Percentiles rank a stretch among this genome's conserved stretches.
These are phyloP conservation scores for Vireo altiloquus DNA, from an alignment of 2,113 vertebrate genomes.

Conservation along the genomic window DNA sequence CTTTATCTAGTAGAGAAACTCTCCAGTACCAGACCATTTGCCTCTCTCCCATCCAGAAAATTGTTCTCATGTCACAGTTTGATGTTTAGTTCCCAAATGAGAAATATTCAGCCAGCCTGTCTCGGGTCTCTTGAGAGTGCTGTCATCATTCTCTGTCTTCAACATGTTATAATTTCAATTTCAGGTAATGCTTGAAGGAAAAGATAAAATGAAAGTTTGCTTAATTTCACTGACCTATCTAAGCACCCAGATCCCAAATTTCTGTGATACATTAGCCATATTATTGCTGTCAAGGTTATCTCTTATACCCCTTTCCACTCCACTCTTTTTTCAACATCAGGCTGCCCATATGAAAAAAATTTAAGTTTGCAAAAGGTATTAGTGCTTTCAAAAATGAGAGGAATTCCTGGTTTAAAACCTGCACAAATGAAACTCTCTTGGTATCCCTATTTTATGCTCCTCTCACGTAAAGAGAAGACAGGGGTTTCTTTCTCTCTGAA, in stretches of 20 bases:
- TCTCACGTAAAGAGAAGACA: background rate
- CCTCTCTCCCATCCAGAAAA: constrained; percentile 16
- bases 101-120: background rate
- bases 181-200: background rate
- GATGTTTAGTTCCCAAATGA: background rate
- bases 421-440: background rate
- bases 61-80: background rate
- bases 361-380: background rate
- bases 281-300: background rate
- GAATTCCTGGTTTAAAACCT: background rate
- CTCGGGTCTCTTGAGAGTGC: background rate
- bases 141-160: background rate
- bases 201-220: background rate
- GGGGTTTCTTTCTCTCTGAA: background rate
- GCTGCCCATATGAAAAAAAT: background rate
- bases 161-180: background rate
- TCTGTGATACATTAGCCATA: background rate
- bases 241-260: background rate
- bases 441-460: background rate
- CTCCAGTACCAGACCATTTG: constrained; percentile 7
- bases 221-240: background rate
- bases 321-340: background rate
- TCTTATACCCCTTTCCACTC: background rate
- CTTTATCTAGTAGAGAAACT: background rate
- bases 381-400: background rate